phyloP scores from a whole-genome alignment of 2,113 vertebrate genomes.

The Ariopsis seemanni region DNA sequence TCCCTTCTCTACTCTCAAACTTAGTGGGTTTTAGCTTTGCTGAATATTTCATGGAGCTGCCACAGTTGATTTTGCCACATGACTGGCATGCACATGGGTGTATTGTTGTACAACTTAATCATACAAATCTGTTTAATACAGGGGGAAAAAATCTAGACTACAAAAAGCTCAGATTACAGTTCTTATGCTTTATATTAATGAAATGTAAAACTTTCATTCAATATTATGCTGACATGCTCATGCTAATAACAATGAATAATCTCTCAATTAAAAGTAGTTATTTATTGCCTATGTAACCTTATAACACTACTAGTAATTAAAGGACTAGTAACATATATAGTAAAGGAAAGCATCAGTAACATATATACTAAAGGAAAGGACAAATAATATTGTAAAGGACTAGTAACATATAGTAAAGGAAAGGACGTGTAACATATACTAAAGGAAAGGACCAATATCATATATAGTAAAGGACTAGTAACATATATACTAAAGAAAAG shows the following conservation, averaged over 20 bases:
- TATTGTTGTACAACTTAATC: background rate
- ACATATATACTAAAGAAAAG: no score
- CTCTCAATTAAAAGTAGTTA: background rate
- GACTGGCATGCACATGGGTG: background rate
- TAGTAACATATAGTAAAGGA: no score
- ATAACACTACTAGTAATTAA: background rate
- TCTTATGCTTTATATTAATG: background rate
- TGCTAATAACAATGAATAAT: background rate
- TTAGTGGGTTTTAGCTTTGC: constrained; percentile 26
- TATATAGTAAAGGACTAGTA: no score
- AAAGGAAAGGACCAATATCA: no score
- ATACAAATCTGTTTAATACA: background rate
- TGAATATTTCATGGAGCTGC: constrained; percentile 57
- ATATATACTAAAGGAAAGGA: no score
- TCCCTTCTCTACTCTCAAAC: constrained; percentile 2
- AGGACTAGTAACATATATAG: no score
- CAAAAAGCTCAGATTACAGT: background rate
- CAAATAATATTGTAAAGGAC: no score
- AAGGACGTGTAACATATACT: no score
- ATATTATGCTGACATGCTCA: background rate
- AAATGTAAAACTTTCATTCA: background rate
- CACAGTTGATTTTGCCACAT: constrained; percentile 16
- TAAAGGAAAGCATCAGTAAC: no score
- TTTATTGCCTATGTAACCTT: background rate
- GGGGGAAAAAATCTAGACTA: background rate